Conservation (phyloP, 2,888 invertebrate species). For the Heliconius hortense region DNA sequence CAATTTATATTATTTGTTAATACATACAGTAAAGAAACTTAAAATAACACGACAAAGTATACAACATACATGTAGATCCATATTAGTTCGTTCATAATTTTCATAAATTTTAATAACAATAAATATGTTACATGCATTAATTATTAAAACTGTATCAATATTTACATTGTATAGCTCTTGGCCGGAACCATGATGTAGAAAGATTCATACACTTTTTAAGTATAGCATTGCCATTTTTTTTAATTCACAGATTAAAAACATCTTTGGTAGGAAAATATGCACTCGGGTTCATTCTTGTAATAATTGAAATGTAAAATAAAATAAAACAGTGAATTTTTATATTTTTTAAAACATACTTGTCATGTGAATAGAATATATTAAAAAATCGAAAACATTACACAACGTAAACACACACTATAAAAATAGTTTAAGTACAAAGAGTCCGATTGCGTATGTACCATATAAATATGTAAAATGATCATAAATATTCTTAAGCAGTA, state of each 20-base stretch:
- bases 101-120: conserved; percentile 18
- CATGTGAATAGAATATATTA: conserved; percentile 27
- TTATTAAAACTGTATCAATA: conserved; percentile 35
- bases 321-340: conserved; percentile 19
- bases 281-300: conserved; percentile 16
- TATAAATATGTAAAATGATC: conserved; percentile 42
- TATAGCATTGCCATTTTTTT: conserved; percentile 36
- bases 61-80: conserved; percentile 29
- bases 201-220: conserved; percentile 33
- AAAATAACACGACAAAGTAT: conserved; percentile 45
- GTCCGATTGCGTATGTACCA: conserved; percentile 44
- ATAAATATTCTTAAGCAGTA: conserved; percentile 56
- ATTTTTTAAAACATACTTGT: conserved; percentile 21
- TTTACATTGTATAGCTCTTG: conserved; percentile 34
- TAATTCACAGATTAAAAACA: conserved; percentile 26
- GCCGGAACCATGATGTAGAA: conserved; percentile 23
- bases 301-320: conserved; percentile 19
- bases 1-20: conserved; percentile 70
- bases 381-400: conserved; percentile 31
- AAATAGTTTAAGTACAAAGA: conserved; percentile 59
- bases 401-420: conserved; percentile 15
- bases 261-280: conserved; percentile 42
- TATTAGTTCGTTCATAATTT: conserved; percentile 10
- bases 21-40: conserved; percentile 65
- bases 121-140: conserved; percentile 34